These are phyloP conservation scores for Salvelinus namaycush DNA, from an alignment of 2,113 vertebrate genomes.

Conservation along the genomic window DNA sequence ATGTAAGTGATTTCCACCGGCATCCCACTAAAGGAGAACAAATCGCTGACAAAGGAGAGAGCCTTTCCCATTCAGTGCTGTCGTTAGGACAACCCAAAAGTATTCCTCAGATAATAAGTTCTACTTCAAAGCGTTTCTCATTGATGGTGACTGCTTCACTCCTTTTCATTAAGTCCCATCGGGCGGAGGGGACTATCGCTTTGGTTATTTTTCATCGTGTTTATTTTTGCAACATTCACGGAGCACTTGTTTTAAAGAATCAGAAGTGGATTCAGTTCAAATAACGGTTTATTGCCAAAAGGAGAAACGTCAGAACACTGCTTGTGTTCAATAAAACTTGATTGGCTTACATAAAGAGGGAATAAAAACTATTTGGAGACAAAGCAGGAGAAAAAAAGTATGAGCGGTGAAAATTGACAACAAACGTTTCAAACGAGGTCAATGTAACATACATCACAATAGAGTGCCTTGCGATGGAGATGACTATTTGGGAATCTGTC, in stretches of 20 bases:
- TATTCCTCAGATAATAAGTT: slow-evolving; percentile 98
- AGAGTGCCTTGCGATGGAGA: slow-evolving; percentile 71
- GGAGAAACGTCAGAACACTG: slow-evolving; percentile 22
- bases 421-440: slow-evolving; percentile 81
- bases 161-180: slow-evolving; percentile 93
- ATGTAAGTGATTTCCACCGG: slow-evolving; percentile 95
- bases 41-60: slow-evolving; percentile 98
- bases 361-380: neutral
- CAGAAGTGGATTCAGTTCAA: slow-evolving; percentile 81
- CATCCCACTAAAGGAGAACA: slow-evolving; percentile 99
- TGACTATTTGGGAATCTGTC: slow-evolving; percentile 67
- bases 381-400: neutral
- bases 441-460: slow-evolving; percentile 81
- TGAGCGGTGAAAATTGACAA: slow-evolving; percentile 75
- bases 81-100: slow-evolving; percentile 98
- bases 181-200: slow-evolving; percentile 86
- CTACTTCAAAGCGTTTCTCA: slow-evolving; percentile 98
- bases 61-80: slow-evolving; percentile 95
- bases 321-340: slow-evolving; percentile 36
- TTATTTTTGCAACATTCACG: slow-evolving; percentile 96
- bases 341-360: slow-evolving; percentile 8
- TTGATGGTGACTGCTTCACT: slow-evolving; percentile 91
- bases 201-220: slow-evolving; percentile 97
- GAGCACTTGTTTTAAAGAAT: slow-evolving; percentile 94
- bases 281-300: slow-evolving; percentile 77